Evolutionary conservation across 2,888 invertebrate genomes (phyloP).

Genomic region (Pristionchus maxplancki): DNA sequence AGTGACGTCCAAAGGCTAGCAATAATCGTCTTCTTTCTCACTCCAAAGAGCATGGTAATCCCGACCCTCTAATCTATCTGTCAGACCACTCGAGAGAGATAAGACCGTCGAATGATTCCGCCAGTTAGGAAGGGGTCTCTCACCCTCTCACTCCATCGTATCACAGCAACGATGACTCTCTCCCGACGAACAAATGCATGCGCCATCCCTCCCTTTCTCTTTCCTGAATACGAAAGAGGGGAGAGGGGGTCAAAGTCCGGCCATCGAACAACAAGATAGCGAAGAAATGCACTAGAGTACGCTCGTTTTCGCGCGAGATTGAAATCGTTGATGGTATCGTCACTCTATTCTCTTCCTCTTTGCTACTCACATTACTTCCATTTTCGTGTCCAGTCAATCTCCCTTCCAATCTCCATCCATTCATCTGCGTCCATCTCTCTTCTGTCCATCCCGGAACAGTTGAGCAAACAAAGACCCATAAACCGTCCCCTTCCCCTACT

Average conservation of each 20-base stretch:
- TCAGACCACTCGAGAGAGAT: conserved; percentile 32
- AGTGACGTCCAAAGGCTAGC: neutral
- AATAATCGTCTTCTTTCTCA: neutral
- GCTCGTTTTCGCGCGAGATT: conserved; percentile 23
- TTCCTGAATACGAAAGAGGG: neutral
- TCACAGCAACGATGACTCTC: neutral
- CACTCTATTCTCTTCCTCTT: neutral
- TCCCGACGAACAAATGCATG: neutral
- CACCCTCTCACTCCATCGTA: neutral
- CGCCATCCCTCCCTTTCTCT: neutral
- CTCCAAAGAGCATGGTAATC: conserved; percentile 28
- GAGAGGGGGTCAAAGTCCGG: conserved; percentile 24
- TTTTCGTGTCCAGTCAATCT: neutral
- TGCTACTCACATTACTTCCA: neutral
- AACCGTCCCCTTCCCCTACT: conserved; percentile 1
- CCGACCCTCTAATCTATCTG: conserved; percentile 9
- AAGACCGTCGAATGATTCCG: neutral
- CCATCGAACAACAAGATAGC: neutral
- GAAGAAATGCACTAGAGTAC: conserved; percentile 22
- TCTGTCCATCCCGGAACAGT: conserved; percentile 33
- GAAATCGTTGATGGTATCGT: conserved; percentile 22
- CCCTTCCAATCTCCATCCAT: neutral
- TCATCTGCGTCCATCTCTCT: neutral
- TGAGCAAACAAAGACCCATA: conserved; percentile 39
- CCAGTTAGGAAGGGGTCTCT: neutral